phyloP scores from a whole-genome alignment of 2,113 vertebrate species.

The Pantherophis guttatus region DNA sequence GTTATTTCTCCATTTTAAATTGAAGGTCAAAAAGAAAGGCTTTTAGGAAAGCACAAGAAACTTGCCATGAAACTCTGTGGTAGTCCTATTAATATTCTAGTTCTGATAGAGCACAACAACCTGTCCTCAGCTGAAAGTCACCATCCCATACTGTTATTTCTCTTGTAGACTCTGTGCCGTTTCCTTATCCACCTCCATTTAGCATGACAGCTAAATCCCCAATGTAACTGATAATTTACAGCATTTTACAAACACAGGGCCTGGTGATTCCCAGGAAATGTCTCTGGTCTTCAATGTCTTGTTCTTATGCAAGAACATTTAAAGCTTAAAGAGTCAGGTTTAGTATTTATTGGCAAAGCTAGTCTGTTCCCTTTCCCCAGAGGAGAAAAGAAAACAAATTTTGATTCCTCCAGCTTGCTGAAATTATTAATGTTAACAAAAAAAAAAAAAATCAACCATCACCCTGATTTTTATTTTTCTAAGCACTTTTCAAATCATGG shows the following conservation, averaged over 20 bases:
- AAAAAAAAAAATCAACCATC: not conserved
- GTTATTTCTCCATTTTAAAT: conserved; percentile 21
- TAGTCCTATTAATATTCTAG: conserved; percentile 21
- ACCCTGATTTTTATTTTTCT: not conserved
- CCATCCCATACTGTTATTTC: conserved; percentile 2
- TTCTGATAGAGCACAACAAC: not conserved
- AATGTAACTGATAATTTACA: not conserved
- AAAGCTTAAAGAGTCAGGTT: not conserved
- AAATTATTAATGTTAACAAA: not conserved
- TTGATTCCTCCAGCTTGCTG: not conserved
- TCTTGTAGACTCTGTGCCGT: not conserved
- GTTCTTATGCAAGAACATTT: not conserved
- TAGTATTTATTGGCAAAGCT: not conserved
- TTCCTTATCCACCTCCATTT: conserved; percentile 5
- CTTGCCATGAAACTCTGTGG: not conserved
- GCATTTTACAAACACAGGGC: not conserved
- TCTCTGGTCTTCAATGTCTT: not conserved
- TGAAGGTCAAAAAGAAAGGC: not conserved
- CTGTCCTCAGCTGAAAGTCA: conserved; percentile 14
- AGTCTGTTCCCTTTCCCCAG: not conserved
- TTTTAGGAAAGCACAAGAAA: not conserved
- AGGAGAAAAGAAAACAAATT: not conserved
- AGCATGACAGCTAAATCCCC: conserved; percentile 17
- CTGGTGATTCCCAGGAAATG: not conserved
- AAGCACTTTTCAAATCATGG: not conserved